Conservation (phyloP, 2,113 vertebrate species). For the Erinaceus europaeus region DNA sequence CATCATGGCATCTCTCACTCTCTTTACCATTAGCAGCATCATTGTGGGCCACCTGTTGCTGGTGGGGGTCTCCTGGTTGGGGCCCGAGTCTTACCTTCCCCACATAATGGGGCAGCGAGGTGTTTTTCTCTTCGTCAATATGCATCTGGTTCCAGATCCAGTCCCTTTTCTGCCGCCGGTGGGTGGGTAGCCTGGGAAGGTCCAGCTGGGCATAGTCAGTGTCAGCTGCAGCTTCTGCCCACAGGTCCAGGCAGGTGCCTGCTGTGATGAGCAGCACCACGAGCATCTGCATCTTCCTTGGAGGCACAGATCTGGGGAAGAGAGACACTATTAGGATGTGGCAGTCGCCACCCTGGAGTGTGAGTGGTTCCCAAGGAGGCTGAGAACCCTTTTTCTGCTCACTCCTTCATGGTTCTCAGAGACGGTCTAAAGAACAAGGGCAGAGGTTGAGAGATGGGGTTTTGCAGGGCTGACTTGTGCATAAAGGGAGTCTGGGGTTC, state of each 20-base stretch:
- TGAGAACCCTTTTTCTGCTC: background rate
- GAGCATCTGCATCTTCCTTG: constrained; percentile 14
- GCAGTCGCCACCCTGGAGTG: background rate
- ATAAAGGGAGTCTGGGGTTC: background rate
- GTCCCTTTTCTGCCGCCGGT: constrained; percentile 85
- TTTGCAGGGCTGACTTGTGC: background rate
- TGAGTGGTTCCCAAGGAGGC: background rate
- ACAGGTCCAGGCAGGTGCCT: constrained; percentile 8
- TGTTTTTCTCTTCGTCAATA: constrained; percentile 85
- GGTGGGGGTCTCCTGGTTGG: background rate
- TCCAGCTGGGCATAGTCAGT: background rate
- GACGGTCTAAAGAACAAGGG: background rate
- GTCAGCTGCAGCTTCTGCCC: background rate
- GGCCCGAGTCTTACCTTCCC: constrained; percentile 85
- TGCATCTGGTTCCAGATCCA: constrained; percentile 94
- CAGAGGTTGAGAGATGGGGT: background rate
- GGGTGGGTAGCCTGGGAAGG: background rate
- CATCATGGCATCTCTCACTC: fast-evolving
- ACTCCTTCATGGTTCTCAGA: background rate
- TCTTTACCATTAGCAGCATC: background rate
- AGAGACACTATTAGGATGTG: background rate
- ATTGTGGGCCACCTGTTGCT: fast-evolving
- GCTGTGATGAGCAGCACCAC: background rate
- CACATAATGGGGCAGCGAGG: constrained; percentile 80
- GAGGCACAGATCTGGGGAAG: constrained; percentile 6